phyloP scores from a whole-genome alignment of 2,113 vertebrate species.

The Alligator mississippiensis region DNA sequence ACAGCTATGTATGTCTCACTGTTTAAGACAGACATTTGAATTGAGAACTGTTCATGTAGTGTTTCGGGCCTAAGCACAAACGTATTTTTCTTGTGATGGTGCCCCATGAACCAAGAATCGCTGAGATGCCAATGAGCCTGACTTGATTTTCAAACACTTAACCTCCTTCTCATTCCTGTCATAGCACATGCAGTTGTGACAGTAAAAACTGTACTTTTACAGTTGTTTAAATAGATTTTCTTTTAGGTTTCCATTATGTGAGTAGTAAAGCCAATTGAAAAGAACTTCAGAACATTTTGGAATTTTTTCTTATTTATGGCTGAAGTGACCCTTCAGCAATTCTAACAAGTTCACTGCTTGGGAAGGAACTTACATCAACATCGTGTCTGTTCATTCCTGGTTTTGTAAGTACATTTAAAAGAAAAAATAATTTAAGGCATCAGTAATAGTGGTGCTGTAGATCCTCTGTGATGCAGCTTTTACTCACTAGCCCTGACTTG shows the following conservation, averaged over 20 bases:
- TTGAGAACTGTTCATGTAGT: background rate
- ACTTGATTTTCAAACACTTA: constrained; percentile 17
- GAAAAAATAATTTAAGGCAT: constrained; percentile 29
- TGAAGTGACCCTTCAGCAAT: constrained; percentile 8
- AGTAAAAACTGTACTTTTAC: background rate
- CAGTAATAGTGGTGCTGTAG: background rate
- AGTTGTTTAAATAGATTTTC: background rate
- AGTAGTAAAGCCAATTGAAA: background rate
- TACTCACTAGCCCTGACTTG: constrained; percentile 35
- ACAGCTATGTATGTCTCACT: background rate
- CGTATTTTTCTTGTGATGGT: background rate
- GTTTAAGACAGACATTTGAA: background rate
- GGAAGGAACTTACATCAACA: background rate
- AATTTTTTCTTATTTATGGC: background rate
- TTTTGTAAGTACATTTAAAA: constrained; percentile 43
- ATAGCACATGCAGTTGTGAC: background rate
- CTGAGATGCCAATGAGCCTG: background rate
- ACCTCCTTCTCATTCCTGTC: constrained; percentile 14
- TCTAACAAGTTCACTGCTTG: constrained; percentile 1
- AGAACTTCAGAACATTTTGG: background rate
- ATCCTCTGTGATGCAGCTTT: constrained; percentile 38
- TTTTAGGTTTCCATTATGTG: background rate
- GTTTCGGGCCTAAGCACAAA: constrained; percentile 7
- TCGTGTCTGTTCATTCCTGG: background rate
- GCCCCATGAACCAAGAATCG: constrained; percentile 13